Conservation (phyloP, 2,888 invertebrate species). For the Bombylius major region DNA sequence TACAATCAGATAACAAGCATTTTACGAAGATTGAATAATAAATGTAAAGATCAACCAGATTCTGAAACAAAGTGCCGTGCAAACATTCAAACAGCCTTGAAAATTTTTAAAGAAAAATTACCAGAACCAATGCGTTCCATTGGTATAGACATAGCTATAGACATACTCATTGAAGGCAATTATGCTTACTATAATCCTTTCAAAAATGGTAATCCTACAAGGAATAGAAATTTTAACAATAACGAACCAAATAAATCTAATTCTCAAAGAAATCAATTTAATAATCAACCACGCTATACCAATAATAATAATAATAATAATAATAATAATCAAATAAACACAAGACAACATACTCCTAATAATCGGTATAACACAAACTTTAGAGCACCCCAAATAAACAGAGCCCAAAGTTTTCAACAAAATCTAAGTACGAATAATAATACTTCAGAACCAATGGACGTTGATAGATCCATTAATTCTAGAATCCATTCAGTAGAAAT, state of each 20-base stretch:
- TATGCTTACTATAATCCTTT: not conserved
- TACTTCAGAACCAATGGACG: no score
- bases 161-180: not conserved
- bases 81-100: not conserved
- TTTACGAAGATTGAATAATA: constrained; percentile 4
- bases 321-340: not conserved
- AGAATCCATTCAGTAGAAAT: no score
- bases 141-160: not conserved
- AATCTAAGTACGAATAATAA: no score
- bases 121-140: constrained; percentile 1
- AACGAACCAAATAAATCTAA: not conserved
- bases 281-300: no score
- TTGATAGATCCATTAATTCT: no score
- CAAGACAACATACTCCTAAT: no score
- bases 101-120: not conserved
- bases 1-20: constrained; percentile 2
- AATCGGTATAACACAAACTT: no score
- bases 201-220: not conserved
- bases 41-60: not conserved
- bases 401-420: no score
- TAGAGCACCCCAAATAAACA: no score
- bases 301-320: no score
- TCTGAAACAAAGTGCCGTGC: not conserved
- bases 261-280: no score
- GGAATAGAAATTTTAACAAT: not conserved